Conservation (phyloP, 2,797 vertebrate species). For the Apogon talboti region DNA sequence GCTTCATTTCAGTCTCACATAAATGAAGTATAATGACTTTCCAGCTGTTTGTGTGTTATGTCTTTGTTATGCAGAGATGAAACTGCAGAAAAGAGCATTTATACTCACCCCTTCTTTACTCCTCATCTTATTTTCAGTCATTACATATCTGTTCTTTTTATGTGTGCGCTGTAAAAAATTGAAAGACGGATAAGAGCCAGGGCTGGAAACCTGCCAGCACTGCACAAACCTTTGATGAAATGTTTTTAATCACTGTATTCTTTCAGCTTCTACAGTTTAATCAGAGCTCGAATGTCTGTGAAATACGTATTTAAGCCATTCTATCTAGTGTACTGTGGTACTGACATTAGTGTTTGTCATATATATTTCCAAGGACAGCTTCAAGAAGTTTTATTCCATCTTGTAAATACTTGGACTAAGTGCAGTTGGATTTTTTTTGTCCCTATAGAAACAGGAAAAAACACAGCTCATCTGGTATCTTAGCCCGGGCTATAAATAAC, state of each 20-base stretch:
- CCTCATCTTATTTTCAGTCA: slow-evolving; percentile 10
- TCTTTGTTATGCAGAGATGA: slow-evolving; percentile 12
- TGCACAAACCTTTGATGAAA: neutral
- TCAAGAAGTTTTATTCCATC: slow-evolving; percentile 1
- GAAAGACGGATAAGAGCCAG: neutral
- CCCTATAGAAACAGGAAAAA: neutral
- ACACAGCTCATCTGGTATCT: no score
- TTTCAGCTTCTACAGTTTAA: neutral
- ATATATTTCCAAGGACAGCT: slow-evolving; percentile 8
- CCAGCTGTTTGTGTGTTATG: slow-evolving; percentile 61
- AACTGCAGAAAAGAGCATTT: neutral
- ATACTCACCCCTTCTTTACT: neutral
- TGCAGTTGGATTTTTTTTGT: slow-evolving; percentile 8
- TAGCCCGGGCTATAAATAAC: no score
- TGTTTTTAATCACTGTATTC: neutral
- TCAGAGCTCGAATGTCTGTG: neutral
- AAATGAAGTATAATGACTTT: slow-evolving; percentile 73
- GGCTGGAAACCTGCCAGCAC: neutral
- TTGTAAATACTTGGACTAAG: slow-evolving; percentile 8
- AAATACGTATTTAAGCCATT: neutral
- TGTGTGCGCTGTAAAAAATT: neutral
- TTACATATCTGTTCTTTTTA: neutral
- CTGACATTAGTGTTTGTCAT: neutral
- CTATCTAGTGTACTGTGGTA: neutral
- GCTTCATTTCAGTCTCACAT: slow-evolving; percentile 87